Percentiles rank a stretch among this genome's conserved stretches.
Conservation (phyloP, 2,797 vertebrate species). For the Myotis myotis region DNA sequence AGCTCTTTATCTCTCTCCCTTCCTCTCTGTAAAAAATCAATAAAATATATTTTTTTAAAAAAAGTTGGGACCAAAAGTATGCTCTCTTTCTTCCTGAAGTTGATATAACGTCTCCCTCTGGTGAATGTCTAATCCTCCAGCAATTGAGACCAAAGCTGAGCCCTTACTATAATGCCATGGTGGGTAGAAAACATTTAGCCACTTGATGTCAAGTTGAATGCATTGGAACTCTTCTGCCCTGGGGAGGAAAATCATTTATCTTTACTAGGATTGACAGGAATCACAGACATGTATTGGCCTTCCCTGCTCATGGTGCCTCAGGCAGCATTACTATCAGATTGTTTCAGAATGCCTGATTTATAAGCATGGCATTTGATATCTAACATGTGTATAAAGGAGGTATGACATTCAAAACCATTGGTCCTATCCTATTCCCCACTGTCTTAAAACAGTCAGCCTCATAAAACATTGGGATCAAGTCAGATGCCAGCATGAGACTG, state of each 20-base stretch:
- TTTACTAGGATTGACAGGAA: not conserved
- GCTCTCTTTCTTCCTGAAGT: not conserved
- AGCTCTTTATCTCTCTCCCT: no score
- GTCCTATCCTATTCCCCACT: not conserved
- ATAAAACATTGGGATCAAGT: not conserved
- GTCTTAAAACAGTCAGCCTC: not conserved
- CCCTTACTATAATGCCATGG: not conserved
- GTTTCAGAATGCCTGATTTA: not conserved
- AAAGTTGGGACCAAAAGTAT: not conserved
- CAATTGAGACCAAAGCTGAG: not conserved
- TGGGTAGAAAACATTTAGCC: not conserved
- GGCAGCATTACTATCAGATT: not conserved
- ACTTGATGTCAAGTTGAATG: not conserved
- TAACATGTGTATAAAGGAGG: not conserved
- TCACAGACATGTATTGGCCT: not conserved
- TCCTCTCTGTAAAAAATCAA: no score
- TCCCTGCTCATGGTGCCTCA: not conserved
- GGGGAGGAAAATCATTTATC: not conserved
- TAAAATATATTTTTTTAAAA: no score
- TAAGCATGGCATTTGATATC: not conserved
- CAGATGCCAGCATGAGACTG: not conserved
- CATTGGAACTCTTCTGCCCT: not conserved
- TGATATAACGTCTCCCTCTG: not conserved
- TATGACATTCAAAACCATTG: not conserved
- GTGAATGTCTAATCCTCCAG: not conserved